Evolutionary conservation across 2,888 invertebrate species (phyloP), one percentile per base, ranked within the genome.

Genomic region (Empis stercorea): DNA sequence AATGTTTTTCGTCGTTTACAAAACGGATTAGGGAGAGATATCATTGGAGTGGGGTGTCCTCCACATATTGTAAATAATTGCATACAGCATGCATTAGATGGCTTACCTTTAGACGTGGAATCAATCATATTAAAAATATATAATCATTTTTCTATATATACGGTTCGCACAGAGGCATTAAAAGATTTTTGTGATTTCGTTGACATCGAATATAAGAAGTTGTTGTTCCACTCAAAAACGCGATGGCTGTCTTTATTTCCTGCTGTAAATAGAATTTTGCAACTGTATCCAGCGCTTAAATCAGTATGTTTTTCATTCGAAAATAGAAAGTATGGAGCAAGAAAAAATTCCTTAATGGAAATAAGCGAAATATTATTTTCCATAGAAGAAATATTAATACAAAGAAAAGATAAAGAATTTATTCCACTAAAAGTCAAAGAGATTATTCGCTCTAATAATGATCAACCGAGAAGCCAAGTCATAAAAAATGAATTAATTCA

Each of bases 1-100:
- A 55, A 55, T 45, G 47, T 52, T 10, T 49, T 46, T 37, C 20
- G 44, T 20, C n/a, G 43, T 37, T 17, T 51, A 37, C 23, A 42
- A 42, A 10, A 10, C n/a, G n/a, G 14, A 6, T 16, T 42, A 11
- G n/a, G 27, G n/a, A 16, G 20, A 30, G 16, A 42, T 13, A 15
- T 42, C 7, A 27, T 42, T 30, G 42, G n/a, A 13, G 39, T 39
- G 13, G 39, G 39, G 15, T 39, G 39, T 27, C 40, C 23, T 23
- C 20, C 20, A 3, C 40, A 40, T 14, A 23, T 27, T 23, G 9
- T n/a, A 23, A 20, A 40, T 23, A 40, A 40, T 27, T 13, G 20
- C 20, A 17, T 20, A 10, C 20, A 20, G 20, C 17, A 16, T 17
- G 39, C 16, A 39, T 39, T 39, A 13, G 39, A 39, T 17, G 13